These are phyloP conservation scores for Gymnoscelis rufifasciata DNA, from an alignment of 2,888 invertebrate species.

Conservation along the genomic window DNA sequence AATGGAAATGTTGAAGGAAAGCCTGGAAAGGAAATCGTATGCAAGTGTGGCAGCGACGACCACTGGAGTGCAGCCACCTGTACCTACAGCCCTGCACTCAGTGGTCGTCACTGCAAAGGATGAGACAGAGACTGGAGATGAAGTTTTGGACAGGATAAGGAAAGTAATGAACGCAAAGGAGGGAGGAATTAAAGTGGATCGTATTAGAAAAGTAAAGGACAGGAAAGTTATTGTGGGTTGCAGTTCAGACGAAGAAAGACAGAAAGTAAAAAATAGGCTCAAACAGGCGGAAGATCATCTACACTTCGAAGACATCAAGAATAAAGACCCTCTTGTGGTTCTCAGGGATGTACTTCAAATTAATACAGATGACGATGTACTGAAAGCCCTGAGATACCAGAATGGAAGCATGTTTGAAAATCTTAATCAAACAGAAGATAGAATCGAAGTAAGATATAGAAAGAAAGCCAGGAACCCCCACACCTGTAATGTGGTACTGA, in stretches of 20 bases:
- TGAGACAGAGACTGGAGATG: slow-evolving; percentile 15
- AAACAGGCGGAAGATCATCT: background rate
- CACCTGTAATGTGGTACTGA: background rate
- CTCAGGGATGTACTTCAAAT: slow-evolving; percentile 16
- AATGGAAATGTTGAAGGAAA: background rate
- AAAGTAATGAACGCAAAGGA: slow-evolving; percentile 17
- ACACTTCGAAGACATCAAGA: slow-evolving; percentile 15
- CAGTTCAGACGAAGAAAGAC: slow-evolving; percentile 9
- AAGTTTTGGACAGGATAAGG: slow-evolving; percentile 12
- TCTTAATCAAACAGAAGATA: background rate
- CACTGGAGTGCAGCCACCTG: background rate
- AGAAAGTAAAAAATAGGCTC: slow-evolving; percentile 12
- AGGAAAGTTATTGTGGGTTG: slow-evolving; percentile 15
- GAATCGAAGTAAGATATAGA: background rate
- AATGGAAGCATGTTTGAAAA: background rate
- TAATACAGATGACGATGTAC: background rate
- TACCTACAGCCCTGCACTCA: slow-evolving; percentile 15
- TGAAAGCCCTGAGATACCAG: background rate
- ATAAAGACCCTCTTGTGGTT: slow-evolving; percentile 21
- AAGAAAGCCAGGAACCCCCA: background rate
- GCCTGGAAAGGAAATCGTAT: background rate
- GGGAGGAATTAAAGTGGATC: slow-evolving; percentile 12
- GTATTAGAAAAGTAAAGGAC: slow-evolving; percentile 19
- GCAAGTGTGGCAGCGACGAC: slow-evolving; percentile 1
- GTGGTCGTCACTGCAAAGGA: slow-evolving; percentile 9